Base-by-base conservation (phyloP, 1,140 invertebrate genomes). In the Drosophila miranda region DNA sequence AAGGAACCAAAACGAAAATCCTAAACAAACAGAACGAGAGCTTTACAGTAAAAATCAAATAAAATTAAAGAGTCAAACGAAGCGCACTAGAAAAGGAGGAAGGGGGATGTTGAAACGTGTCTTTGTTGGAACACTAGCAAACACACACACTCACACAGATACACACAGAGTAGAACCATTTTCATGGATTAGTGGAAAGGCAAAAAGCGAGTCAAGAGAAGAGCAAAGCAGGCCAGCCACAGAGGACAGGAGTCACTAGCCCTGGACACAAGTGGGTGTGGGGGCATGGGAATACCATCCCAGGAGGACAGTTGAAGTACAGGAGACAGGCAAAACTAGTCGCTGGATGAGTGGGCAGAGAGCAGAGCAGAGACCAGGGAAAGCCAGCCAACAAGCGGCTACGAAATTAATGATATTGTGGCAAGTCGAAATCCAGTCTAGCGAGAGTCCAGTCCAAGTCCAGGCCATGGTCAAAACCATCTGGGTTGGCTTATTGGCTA, bases 21-120 rank as follows among this genome's bases (percentile, higher is more conserved):
- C 73, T 75, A 75, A 75, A 75, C 63, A 75, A 75, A 75, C 74
- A 76, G 11, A 38, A 4, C 34, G 3, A 38, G 34, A 76, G 57
- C 46, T 49, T 34, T 73, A 62, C 49, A 69, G 72, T 51, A 51
- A 75, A 76, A 76, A 75, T 75, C 72, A 76, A 76, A 76, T 75
- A 76, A 76, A 76, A 75, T 76, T 75, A 68, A 75, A 75, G 64
- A 76, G 62, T 76, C 63, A 69, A 76, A 58, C 73, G 73, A 61
- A 76, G 57, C 63, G 63, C 50, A 73, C 49, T 61, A 21, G 49
- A 13, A 26, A 43, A 30, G 43, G 9, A 11, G 56, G 21, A 13
- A 26, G 26, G 23, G 44, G 23, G 52, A 73, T 52, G 46, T 64
- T 50, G 61, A 50, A 67, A 45, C 61, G 59, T 73, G 71, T 53